phyloP scores from a whole-genome alignment of 2,888 invertebrate species.

The Archips crataeganus region DNA sequence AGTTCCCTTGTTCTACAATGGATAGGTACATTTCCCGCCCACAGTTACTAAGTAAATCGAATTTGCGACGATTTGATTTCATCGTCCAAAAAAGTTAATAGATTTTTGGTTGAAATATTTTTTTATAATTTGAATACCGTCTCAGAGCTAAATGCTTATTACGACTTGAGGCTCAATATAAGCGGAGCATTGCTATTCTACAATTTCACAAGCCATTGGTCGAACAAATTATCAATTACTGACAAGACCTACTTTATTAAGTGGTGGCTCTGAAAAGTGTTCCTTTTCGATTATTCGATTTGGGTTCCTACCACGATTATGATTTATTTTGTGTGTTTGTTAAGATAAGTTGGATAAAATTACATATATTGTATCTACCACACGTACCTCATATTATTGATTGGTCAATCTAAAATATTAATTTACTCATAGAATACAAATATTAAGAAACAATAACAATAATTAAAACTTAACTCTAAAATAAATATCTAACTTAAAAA shows the following conservation, averaged over 20 bases:
- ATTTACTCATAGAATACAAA: too few relatives aligned
- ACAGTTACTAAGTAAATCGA: constrained; percentile 13
- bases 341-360: too few relatives aligned
- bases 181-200: constrained; percentile 23
- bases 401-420: too few relatives aligned
- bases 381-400: too few relatives aligned
- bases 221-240: constrained; percentile 44
- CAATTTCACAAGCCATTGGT: constrained; percentile 46
- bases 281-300: neutral
- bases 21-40: constrained; percentile 2
- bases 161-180: constrained; percentile 12
- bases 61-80: constrained; percentile 10
- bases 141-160: constrained; percentile 20
- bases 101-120: constrained; percentile 12
- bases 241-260: neutral
- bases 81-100: constrained; percentile 11
- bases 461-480: too few relatives aligned
- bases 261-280: neutral
- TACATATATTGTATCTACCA: too few relatives aligned
- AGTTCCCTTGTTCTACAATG: constrained; percentile 1
- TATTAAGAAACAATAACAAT: too few relatives aligned
- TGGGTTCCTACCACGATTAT: neutral
- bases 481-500: too few relatives aligned
- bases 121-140: constrained; percentile 14
- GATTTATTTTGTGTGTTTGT: too few relatives aligned